phyloP scores from a whole-genome alignment of 2,888 invertebrate species.

The Cheilosia vulpina region DNA sequence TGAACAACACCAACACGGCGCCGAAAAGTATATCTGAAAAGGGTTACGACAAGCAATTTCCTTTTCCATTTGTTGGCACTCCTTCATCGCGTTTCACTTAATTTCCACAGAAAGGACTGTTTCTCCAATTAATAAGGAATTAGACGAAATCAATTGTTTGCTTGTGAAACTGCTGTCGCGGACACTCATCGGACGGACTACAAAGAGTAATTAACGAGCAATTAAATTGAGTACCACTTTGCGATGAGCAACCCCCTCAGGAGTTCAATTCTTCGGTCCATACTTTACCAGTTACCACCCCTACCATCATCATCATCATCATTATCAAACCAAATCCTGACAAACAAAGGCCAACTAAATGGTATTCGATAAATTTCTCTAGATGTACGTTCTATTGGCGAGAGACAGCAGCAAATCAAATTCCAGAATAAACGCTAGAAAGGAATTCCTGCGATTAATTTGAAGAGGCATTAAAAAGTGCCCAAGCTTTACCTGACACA shows the following conservation, averaged over 20 bases:
- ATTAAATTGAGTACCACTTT: slow-evolving; percentile 67
- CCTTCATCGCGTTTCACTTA: background rate
- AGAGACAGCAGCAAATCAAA: slow-evolving; percentile 38
- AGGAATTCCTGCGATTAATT: slow-evolving; percentile 61
- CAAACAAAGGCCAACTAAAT: slow-evolving; percentile 44
- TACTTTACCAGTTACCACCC: background rate
- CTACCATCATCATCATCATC: background rate
- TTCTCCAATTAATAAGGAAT: slow-evolving; percentile 52
- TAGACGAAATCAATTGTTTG: slow-evolving; percentile 55
- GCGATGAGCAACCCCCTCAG: slow-evolving; percentile 43
- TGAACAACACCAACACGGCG: background rate
- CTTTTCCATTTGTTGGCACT: background rate
- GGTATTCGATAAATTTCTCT: slow-evolving; percentile 64
- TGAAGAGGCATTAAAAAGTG: slow-evolving; percentile 68
- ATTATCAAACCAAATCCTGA: slow-evolving; percentile 20
- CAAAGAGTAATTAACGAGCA: slow-evolving; percentile 69
- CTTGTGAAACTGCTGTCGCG: background rate
- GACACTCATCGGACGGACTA: slow-evolving; percentile 12
- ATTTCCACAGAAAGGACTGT: slow-evolving; percentile 27
- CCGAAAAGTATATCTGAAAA: slow-evolving; percentile 1
- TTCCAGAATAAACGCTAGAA: slow-evolving; percentile 47
- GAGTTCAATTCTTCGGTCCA: slow-evolving; percentile 35
- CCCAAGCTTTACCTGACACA: slow-evolving; percentile 43
- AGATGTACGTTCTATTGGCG: slow-evolving; percentile 21
- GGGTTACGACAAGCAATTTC: slow-evolving; percentile 46